These are phyloP conservation scores for Coptodon bakossiorum DNA, from an alignment of 2,113 vertebrate species.

Conservation along the genomic window DNA sequence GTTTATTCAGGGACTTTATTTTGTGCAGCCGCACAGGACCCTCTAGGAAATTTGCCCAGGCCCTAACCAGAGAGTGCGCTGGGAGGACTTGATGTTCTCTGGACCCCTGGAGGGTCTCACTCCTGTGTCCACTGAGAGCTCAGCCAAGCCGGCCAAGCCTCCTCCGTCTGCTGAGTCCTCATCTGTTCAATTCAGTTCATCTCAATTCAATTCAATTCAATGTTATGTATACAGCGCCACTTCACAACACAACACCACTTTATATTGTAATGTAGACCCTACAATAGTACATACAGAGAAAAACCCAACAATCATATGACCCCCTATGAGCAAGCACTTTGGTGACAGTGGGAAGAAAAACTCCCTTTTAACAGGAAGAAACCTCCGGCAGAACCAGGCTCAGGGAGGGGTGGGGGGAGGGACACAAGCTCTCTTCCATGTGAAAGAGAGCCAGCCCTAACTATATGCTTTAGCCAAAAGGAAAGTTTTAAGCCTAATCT, in stretches of 20 bases:
- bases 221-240: too few relatives aligned
- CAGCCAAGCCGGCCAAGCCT: neutral
- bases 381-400: too few relatives aligned
- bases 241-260: neutral
- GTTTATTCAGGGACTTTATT: neutral
- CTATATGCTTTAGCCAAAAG: too few relatives aligned
- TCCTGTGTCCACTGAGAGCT: neutral
- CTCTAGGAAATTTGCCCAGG: neutral
- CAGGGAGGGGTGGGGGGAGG: too few relatives aligned
- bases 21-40: neutral
- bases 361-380: too few relatives aligned
- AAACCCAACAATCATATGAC: too few relatives aligned
- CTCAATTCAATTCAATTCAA: too few relatives aligned
- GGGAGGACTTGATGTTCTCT: neutral
- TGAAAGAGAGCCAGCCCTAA: too few relatives aligned
- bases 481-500: too few relatives aligned
- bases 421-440: too few relatives aligned
- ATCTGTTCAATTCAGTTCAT: neutral
- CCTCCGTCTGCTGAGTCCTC: neutral
- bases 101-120: neutral
- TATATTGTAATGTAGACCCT: neutral
- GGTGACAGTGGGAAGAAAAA: fast-evolving
- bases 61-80: neutral
- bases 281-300: fast-evolving
- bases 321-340: too few relatives aligned